Conservation (phyloP, 2,113 vertebrate genomes). For the Alouatta palliata region DNA sequence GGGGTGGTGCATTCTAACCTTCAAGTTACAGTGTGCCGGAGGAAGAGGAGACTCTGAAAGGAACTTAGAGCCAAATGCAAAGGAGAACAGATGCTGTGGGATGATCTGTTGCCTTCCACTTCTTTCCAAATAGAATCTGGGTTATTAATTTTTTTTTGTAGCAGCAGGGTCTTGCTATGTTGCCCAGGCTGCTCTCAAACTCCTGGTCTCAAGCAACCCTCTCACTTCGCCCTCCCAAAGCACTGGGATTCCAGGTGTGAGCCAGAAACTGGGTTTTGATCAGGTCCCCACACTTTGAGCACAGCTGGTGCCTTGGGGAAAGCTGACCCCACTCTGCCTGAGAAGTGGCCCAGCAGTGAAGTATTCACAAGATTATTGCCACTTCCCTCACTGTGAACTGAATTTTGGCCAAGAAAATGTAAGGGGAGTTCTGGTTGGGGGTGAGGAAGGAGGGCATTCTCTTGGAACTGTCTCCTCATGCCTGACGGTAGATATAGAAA, state of each 20-base stretch:
- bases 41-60: neutral
- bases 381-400: rapidly evolving
- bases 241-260: too few relatives aligned
- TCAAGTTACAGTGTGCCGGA: neutral
- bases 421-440: neutral
- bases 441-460: neutral
- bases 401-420: neutral
- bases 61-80: rapidly evolving
- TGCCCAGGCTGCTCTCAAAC: too few relatives aligned
- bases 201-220: too few relatives aligned
- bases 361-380: neutral
- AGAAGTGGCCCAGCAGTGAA: neutral
- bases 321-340: rapidly evolving
- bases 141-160: too few relatives aligned
- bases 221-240: too few relatives aligned
- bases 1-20: neutral
- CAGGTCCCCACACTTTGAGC: rapidly evolving
- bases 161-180: too few relatives aligned
- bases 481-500: neutral
- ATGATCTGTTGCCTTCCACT: neutral
- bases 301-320: too few relatives aligned
- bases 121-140: neutral
- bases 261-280: neutral
- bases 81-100: neutral
- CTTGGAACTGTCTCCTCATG: neutral